These are phyloP conservation scores for Phainopepla nitens DNA, from an alignment of 2,113 vertebrate species.

Conservation along the genomic window DNA sequence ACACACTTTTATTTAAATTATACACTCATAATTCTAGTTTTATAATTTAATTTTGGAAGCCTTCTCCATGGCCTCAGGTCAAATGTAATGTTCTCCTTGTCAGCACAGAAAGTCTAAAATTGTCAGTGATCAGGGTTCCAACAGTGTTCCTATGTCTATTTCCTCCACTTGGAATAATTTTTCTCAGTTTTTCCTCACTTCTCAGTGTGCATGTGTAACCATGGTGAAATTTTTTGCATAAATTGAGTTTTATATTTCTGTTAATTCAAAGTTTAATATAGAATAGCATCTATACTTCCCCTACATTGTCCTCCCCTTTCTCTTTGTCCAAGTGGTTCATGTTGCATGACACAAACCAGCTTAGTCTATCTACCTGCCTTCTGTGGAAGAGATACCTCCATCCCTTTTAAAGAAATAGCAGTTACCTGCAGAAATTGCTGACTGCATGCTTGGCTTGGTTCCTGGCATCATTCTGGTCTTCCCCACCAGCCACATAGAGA, in stretches of 20 bases:
- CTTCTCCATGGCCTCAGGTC: no score
- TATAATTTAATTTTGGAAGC: no score
- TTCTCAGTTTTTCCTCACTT: neutral
- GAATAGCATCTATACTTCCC: neutral
- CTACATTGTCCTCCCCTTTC: neutral
- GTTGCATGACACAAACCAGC: neutral
- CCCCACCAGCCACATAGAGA: constrained; percentile 94
- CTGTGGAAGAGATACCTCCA: neutral
- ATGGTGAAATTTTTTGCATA: neutral
- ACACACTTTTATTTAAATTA: no score
- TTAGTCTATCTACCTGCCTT: neutral
- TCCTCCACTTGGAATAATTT: neutral
- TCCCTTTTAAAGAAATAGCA: neutral
- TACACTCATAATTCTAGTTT: no score
- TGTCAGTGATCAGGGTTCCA: no score
- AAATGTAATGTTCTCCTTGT: no score
- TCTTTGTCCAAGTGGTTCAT: neutral
- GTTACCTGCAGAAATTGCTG: constrained; percentile 98
- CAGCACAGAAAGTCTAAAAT: no score
- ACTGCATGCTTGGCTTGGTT: constrained; percentile 99
- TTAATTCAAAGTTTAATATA: neutral
- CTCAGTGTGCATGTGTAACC: neutral
- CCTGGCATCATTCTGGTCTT: constrained; percentile 98
- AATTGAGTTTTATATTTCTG: neutral
- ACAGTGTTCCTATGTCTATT: neutral